Percentiles rank a stretch among this genome's conserved stretches.
These are phyloP conservation scores for Lepisosteus oculatus DNA, from an alignment of 2,113 vertebrate genomes.

Conservation along the genomic window DNA sequence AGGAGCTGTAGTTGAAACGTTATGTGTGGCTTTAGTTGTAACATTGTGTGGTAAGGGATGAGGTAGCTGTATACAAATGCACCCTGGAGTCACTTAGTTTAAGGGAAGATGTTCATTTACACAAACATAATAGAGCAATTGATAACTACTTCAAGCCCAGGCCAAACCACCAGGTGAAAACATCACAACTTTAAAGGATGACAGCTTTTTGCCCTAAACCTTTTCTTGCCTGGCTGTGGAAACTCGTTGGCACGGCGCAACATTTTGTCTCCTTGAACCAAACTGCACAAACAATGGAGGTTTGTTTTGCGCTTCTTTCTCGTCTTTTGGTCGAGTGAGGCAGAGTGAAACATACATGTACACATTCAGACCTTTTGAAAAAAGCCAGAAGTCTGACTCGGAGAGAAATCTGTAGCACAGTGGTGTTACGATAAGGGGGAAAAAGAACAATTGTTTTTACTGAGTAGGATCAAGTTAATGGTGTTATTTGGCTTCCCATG, in stretches of 20 bases:
- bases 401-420: not conserved
- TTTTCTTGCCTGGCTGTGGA: slow-evolving; percentile 16
- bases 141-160: slow-evolving; percentile 46
- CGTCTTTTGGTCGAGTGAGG: no score
- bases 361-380: slow-evolving; percentile 6
- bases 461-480: slow-evolving; percentile 30
- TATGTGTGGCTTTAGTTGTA: slow-evolving; percentile 21
- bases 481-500: slow-evolving; percentile 42
- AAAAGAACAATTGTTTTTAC: slow-evolving; percentile 10
- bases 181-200: slow-evolving; percentile 34
- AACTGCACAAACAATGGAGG: slow-evolving; percentile 40
- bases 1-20: slow-evolving; percentile 19
- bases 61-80: slow-evolving; percentile 38
- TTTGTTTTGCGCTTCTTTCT: slow-evolving; percentile 24
- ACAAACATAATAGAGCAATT: slow-evolving; percentile 30
- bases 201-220: slow-evolving; percentile 35
- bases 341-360: not conserved
- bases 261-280: slow-evolving; percentile 27
- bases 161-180: slow-evolving; percentile 53
- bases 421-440: not conserved
- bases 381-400: not conserved
- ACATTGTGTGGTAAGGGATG: slow-evolving; percentile 45
- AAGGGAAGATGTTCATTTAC: slow-evolving; percentile 18
- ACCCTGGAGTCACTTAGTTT: slow-evolving; percentile 32
- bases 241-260: slow-evolving; percentile 1